A percentile compares a stretch with the other conserved stretches of the same genome.
Evolutionary conservation across 1,140 invertebrate species (phyloP).

Genomic region (Pseudomyrmex flavicornis): DNA sequence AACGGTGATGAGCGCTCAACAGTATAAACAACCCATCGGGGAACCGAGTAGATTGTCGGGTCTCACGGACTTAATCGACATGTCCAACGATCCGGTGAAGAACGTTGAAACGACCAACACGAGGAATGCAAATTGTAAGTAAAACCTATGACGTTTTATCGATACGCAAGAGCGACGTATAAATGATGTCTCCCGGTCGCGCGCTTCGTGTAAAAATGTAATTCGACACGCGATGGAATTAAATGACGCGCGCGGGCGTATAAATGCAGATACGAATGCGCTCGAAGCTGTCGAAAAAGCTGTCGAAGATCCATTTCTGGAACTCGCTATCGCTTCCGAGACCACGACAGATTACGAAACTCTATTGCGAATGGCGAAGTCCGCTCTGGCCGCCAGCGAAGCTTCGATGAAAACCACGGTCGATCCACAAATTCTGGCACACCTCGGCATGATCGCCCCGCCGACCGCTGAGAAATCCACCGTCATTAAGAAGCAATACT

Average conservation of each 20-base stretch:
- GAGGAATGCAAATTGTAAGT: constrained; percentile 69
- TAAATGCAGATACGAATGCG: constrained; percentile 20
- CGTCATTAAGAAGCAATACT: constrained; percentile 75
- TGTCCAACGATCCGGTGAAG: not conserved
- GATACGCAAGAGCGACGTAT: not conserved
- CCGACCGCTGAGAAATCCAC: constrained; percentile 57
- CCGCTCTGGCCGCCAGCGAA: constrained; percentile 70
- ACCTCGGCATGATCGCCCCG: constrained; percentile 74
- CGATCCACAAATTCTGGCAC: constrained; percentile 78
- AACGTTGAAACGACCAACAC: constrained; percentile 56
- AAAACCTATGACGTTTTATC: not conserved
- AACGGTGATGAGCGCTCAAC: constrained; percentile 52
- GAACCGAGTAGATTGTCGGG: constrained; percentile 19
- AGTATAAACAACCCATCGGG: not conserved
- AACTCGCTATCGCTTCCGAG: constrained; percentile 83
- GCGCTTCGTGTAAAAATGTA: not conserved
- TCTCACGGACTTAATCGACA: constrained; percentile 36
- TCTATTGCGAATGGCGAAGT: constrained; percentile 78
- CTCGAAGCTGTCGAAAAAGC: constrained; percentile 33
- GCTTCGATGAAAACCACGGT: constrained; percentile 70
- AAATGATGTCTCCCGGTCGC: not conserved
- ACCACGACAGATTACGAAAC: constrained; percentile 78
- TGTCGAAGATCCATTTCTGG: constrained; percentile 80
- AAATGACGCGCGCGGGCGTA: not conserved
- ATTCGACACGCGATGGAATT: not conserved